Evolutionary conservation across 2,113 vertebrate species (phyloP), one percentile per base, ranked within the genome.

Genomic region (Arenaria interpres): DNA sequence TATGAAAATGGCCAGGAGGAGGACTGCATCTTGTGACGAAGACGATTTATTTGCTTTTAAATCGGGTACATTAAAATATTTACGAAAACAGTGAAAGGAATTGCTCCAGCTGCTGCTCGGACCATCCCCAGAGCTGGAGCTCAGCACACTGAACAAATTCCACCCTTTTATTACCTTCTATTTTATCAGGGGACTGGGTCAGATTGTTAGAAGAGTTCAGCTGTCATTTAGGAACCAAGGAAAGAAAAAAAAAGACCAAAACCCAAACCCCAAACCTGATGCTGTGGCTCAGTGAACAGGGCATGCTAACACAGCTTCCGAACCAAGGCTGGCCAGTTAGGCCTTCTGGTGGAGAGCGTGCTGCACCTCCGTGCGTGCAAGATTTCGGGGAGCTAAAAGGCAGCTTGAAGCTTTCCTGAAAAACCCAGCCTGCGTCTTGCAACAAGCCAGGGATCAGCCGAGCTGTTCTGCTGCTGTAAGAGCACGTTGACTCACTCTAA

Each of bases 41-140:
- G 2, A 93, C 41, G 62, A 93, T 88, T 96, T 83, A 96, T 95
- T 96, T 59, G 53, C 71, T 93, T 93, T 90, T 59, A 51, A 86
- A 72, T 25, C 9, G 7, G 56, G 54, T 89, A 91, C 89, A 93
- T 88, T 76, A 90, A 62, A 77, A 74, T 77, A 73, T 48, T 54
- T 46, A 81, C 0, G 8, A 45, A 82, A 89, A 77, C 28, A 51
- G 80, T 20, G 25, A 37, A 43, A 83, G 23, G 50, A 85, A 86
- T 50, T 30, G 28, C 46, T 89, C 76, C 67, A 64, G 67, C 32
- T 60, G 62, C 68, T 21, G 12, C 79, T 25, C 14, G 59, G 88
- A 66, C 32, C 59, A 59, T n/a, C 5, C 57, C 66, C 43, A 59
- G 85, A 85, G 67, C 62, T 57, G 67, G 24, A 88, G 75, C 37